A percentile compares a stretch with the other conserved stretches of the same genome.
Conservation (phyloP, 2,888 invertebrate species). For the Cerastis rubricosa region DNA sequence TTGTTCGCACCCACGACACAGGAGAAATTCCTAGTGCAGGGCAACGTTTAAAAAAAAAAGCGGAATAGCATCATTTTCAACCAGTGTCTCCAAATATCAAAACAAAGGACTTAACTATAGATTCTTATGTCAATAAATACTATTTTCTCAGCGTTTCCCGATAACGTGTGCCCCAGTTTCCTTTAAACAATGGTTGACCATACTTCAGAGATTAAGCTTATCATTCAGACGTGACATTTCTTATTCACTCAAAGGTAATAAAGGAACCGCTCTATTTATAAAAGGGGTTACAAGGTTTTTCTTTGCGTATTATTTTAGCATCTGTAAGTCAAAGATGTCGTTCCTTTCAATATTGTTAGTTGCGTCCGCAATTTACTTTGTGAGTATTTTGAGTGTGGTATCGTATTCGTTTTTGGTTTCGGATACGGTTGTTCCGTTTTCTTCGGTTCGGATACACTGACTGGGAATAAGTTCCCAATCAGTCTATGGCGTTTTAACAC, state of each 20-base stretch:
- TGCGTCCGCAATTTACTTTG: slow-evolving; percentile 67
- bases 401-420: slow-evolving; percentile 46
- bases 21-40: too few relatives aligned
- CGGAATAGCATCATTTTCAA: too few relatives aligned
- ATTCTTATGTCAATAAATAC: not conserved
- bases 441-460: slow-evolving; percentile 2
- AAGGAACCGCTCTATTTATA: slow-evolving; percentile 67
- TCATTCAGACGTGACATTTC: slow-evolving; percentile 78
- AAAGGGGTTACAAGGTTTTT: slow-evolving; percentile 53
- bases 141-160: slow-evolving; percentile 2
- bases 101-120: not conserved
- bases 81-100: not conserved
- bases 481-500: not conserved
- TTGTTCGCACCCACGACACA: too few relatives aligned
- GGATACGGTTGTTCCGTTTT: slow-evolving; percentile 8
- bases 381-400: slow-evolving; percentile 71
- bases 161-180: slow-evolving; percentile 30
- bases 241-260: slow-evolving; percentile 62
- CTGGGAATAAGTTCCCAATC: not conserved
- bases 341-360: slow-evolving; percentile 68
- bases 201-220: slow-evolving; percentile 60
- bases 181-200: slow-evolving; percentile 36
- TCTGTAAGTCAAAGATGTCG: slow-evolving; percentile 67
- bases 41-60: too few relatives aligned
- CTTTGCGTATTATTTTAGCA: slow-evolving; percentile 49